Evolutionary conservation across 2,888 invertebrate genomes (phyloP).

Genomic region (Hypselothyrea guttata): DNA sequence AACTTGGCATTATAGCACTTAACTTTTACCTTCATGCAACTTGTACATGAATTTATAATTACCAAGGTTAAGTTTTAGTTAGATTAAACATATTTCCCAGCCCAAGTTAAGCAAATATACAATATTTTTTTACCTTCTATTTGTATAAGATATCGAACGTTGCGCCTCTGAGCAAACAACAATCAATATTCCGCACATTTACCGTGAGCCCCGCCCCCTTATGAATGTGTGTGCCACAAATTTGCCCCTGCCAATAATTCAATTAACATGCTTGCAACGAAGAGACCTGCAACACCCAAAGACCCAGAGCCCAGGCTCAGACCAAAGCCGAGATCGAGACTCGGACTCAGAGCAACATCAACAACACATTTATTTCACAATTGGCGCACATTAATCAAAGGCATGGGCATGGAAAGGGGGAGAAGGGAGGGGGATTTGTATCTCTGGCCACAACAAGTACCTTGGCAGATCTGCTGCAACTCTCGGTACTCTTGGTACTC

Average conservation of each 20-base stretch:
- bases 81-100: too few species aligned
- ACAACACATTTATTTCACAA: conserved; percentile 78
- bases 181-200: conserved; percentile 59
- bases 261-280: conserved; percentile 52
- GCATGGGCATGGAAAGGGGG: conserved; percentile 37
- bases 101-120: too few species aligned
- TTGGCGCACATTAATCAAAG: conserved; percentile 75
- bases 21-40: too few species aligned
- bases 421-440: conserved; percentile 32
- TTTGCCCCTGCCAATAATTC: conserved; percentile 74
- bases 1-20: too few species aligned
- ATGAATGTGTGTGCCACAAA: conserved; percentile 63
- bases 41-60: too few species aligned
- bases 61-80: too few species aligned
- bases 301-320: not conserved
- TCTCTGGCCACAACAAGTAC: conserved; percentile 57
- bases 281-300: conserved; percentile 51
- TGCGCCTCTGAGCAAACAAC: conserved; percentile 60
- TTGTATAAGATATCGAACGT: conserved; percentile 6
- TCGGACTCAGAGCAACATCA: conserved; percentile 47
- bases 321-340: conserved; percentile 20
- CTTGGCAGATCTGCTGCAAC: conserved; percentile 31
- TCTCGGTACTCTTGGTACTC: conserved; percentile 29
- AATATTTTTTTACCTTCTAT: not conserved
- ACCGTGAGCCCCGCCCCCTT: conserved; percentile 37